Evolutionary conservation across 2,888 invertebrate genomes (phyloP), one percentile per base, ranked within the genome.

Genomic region (Asteroscopus sphinx): DNA sequence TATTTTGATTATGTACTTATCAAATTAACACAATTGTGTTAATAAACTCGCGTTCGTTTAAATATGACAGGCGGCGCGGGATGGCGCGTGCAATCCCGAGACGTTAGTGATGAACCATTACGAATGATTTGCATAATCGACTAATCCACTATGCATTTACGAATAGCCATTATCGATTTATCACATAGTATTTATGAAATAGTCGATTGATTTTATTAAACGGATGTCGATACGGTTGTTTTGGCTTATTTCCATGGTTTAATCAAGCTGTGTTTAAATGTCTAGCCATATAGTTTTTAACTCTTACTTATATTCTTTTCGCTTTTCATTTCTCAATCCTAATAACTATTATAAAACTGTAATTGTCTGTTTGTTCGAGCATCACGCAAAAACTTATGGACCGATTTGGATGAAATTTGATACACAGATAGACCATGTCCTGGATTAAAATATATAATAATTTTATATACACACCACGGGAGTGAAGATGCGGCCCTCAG

Each of bases 111-210:
- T 62, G 51, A 58, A 69, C 55, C 44, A 47, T 72, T 44, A 59
- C 36, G 47, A 62, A 59, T 42, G 36, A 69, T 74, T 66, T 67
- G 58, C 70, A 60, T 75, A 73, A 76, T 73, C 60, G 68, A 73
- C 48, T 62, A 64, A 64, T 59, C 12, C 30, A 54, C 58, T 67
- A 46, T 66, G 37, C 55, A 49, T 40, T 60, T 51, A 33, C 26
- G 42, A 67, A 61, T 67, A 45, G 16, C 46, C 17, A 62, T 61
- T 63, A 74, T 46, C 59, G 47, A 65, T 76, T 61, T 61, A 72
- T 59, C 17, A 51, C 55, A 66, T 55, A n/a, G n/a, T n/a, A n/a
- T n/a, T n/a, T n/a, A n/a, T 56, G 33, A 48, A 59, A 54, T 64
- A 17, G 32, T 56, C 41, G 53, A 52, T 56, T 44, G 53, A 52